Percentiles rank a stretch among this genome's conserved stretches.
These are phyloP conservation scores for Actinostola sp. DNA, from an alignment of 92 coral and sea anemone genomes.

Conservation along the genomic window DNA sequence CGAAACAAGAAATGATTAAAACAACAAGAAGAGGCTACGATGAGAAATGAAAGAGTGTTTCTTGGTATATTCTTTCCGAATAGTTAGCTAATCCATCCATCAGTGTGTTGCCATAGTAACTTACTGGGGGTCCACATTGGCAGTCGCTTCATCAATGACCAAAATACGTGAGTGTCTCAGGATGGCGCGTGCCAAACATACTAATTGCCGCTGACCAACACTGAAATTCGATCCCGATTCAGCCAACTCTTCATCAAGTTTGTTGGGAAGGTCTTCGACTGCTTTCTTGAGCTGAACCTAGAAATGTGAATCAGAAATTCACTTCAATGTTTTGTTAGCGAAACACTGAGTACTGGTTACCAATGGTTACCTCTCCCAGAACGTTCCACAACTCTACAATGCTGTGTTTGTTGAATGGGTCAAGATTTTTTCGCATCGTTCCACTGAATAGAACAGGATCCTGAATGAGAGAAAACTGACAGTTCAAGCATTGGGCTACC, in stretches of 20 bases:
- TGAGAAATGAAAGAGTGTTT: no score
- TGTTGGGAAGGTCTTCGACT: constrained; percentile 64
- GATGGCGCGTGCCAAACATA: constrained; percentile 87
- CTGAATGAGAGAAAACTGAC: constrained; percentile 23
- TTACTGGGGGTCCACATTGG: constrained; percentile 79
- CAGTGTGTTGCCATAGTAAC: background rate
- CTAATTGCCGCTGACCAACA: constrained; percentile 90
- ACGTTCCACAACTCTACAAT: constrained; percentile 79
- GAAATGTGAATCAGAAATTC: background rate
- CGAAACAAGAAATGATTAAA: background rate
- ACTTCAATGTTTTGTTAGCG: no score
- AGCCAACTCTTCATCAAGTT: constrained; percentile 71
- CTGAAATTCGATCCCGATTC: constrained; percentile 85
- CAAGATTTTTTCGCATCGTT: constrained; percentile 78
- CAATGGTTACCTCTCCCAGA: constrained; percentile 66
- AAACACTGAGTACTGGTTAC: background rate
- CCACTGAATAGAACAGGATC: constrained; percentile 90
- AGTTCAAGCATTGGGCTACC: constrained; percentile 36
- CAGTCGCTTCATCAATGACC: constrained; percentile 84
- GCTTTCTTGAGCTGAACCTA: constrained; percentile 83
- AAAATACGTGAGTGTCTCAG: constrained; percentile 69
- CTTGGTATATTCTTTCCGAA: no score
- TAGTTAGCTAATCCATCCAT: no score
- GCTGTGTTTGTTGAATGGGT: constrained; percentile 70
- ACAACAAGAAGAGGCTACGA: no score